These are phyloP conservation scores for Leptopilina syphax DNA, from an alignment of 2,888 invertebrate species.

Conservation along the genomic window DNA sequence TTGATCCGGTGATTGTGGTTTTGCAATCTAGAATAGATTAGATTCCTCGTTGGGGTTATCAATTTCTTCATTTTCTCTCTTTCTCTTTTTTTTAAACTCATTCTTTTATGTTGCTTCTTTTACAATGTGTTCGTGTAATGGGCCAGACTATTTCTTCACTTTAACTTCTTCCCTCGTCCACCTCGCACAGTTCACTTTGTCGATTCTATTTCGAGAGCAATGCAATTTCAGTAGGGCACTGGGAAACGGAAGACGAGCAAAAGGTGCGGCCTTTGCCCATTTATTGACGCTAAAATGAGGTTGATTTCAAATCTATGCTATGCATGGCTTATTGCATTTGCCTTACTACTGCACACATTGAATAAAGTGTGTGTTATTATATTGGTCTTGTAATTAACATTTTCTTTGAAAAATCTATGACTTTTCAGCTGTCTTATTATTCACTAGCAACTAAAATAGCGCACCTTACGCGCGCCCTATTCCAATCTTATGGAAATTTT, in stretches of 20 bases:
- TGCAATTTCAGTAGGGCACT: slow-evolving; percentile 58
- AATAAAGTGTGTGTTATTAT: background rate
- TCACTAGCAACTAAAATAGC: too few species aligned
- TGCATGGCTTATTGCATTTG: slow-evolving; percentile 1
- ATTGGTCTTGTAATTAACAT: background rate
- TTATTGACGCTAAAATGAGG: slow-evolving; percentile 27
- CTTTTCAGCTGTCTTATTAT: too few species aligned
- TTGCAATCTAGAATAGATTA: slow-evolving; percentile 10
- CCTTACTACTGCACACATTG: background rate
- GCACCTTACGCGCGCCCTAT: too few species aligned
- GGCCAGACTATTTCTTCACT: slow-evolving; percentile 39
- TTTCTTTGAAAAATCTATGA: background rate
- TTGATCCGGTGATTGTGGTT: slow-evolving; percentile 3
- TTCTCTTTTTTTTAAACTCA: background rate
- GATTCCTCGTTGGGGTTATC: background rate
- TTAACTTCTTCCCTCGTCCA: slow-evolving; percentile 45
- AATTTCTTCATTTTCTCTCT: background rate
- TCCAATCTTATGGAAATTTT: too few species aligned
- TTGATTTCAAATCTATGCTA: slow-evolving; percentile 1
- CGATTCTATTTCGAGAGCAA: slow-evolving; percentile 56
- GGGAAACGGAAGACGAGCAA: slow-evolving; percentile 57
- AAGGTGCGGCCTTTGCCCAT: slow-evolving; percentile 54
- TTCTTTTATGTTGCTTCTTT: background rate
- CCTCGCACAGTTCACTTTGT: slow-evolving; percentile 51
- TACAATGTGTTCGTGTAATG: background rate